These are phyloP conservation scores for Clarias fuscus DNA, from an alignment of 2,797 vertebrate genomes.

Conservation along the genomic window DNA sequence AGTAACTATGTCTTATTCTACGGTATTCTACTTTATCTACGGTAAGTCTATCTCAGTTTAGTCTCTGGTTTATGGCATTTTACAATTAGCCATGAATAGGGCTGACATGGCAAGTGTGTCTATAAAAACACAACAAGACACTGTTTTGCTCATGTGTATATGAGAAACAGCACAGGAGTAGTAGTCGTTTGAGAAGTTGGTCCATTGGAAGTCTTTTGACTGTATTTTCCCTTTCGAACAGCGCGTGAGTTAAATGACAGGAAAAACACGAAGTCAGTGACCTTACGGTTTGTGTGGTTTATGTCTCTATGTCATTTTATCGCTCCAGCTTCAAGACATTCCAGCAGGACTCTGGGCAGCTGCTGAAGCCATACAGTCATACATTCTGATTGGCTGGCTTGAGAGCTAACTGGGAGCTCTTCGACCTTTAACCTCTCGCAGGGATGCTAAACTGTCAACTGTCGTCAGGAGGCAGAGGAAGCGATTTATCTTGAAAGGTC, in stretches of 20 bases:
- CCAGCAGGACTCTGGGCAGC: conserved; percentile 49
- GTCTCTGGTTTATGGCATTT: background rate
- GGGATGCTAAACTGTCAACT: conserved; percentile 62
- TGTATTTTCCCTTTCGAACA: background rate
- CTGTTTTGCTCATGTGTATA: background rate
- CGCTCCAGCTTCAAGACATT: conserved; percentile 28
- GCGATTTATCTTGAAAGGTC: conserved; percentile 58
- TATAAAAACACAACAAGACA: background rate
- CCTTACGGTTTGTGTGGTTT: background rate
- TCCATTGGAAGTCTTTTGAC: background rate
- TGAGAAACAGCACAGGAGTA: background rate
- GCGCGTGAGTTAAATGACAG: background rate
- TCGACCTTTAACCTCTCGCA: conserved; percentile 53
- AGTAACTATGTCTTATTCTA: background rate
- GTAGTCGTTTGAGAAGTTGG: background rate
- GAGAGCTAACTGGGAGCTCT: conserved; percentile 25
- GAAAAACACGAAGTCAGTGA: background rate
- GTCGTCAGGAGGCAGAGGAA: conserved; percentile 62
- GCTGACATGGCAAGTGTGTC: background rate
- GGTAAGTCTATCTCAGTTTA: background rate
- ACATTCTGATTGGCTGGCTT: conserved; percentile 42
- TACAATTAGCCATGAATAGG: background rate
- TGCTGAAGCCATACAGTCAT: conserved; percentile 36
- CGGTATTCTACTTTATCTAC: too few species aligned
- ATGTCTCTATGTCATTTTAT: conserved; percentile 21